These are phyloP conservation scores for Dolichopus griseipennis DNA, from an alignment of 2,888 invertebrate genomes.

Conservation along the genomic window DNA sequence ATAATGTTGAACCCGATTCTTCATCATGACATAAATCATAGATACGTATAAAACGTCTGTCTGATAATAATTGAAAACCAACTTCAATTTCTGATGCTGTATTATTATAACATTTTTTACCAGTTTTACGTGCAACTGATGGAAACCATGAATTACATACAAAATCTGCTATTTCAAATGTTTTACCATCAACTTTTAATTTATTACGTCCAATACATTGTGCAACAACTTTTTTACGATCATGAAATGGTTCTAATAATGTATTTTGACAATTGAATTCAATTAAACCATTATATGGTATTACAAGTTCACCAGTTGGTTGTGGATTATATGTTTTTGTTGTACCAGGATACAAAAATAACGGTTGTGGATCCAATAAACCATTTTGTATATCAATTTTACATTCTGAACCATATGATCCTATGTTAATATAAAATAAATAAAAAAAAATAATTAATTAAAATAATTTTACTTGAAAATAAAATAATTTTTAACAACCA, in stretches of 20 bases:
- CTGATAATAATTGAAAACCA: slow-evolving; percentile 37
- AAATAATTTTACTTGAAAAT: not conserved
- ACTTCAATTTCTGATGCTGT: slow-evolving; percentile 34
- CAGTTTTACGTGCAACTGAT: slow-evolving; percentile 31
- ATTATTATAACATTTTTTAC: slow-evolving; percentile 32
- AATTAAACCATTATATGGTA: slow-evolving; percentile 28
- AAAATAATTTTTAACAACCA: not conserved
- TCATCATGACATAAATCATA: slow-evolving; percentile 43
- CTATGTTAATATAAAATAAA: not conserved
- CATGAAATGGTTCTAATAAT: slow-evolving; percentile 13
- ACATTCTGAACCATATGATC: not conserved
- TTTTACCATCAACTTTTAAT: slow-evolving; percentile 28
- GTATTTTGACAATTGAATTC: slow-evolving; percentile 25
- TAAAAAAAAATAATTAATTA: not conserved
- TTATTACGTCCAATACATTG: slow-evolving; percentile 28
- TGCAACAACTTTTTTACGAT: slow-evolving; percentile 17
- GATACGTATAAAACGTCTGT: slow-evolving; percentile 34
- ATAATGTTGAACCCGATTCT: slow-evolving; percentile 34
- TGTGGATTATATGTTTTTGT: slow-evolving; percentile 31
- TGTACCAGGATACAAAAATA: slow-evolving; percentile 45
- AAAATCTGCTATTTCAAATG: slow-evolving; percentile 33
- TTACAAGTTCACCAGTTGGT: slow-evolving; percentile 26
- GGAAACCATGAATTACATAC: slow-evolving; percentile 33
- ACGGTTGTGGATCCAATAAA: slow-evolving; percentile 48
- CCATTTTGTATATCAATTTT: not conserved